Percentiles rank a stretch among this genome's conserved stretches.
Conservation (phyloP, 1,140 invertebrate species). For the Drosophila orena region DNA sequence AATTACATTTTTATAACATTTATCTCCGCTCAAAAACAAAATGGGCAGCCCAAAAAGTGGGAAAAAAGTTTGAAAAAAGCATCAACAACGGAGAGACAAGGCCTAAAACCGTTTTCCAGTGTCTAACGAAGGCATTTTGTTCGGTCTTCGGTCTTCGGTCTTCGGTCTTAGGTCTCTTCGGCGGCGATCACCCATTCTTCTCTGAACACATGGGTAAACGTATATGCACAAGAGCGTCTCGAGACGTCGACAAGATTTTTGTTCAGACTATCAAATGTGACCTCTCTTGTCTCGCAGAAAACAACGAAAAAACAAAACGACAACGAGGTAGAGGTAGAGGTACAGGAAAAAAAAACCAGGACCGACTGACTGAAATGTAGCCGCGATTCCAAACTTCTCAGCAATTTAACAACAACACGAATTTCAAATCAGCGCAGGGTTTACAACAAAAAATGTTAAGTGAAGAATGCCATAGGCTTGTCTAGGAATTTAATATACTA, state of each 20-base stretch:
- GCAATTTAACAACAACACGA: constrained; percentile 75
- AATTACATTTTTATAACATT: constrained; percentile 84
- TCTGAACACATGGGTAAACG: constrained; percentile 37
- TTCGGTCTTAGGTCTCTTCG: no score
- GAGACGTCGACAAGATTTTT: constrained; percentile 73
- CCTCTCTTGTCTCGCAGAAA: constrained; percentile 69
- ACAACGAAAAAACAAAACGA: constrained; percentile 50
- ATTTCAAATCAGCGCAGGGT: constrained; percentile 66
- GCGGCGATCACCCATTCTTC: constrained; percentile 71
- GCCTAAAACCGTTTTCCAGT: constrained; percentile 70
- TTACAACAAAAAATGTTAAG: constrained; percentile 18
- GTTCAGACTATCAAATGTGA: constrained; percentile 79
- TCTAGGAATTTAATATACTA: background rate
- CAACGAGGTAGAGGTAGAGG: constrained; percentile 22
- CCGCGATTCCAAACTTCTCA: constrained; percentile 59
- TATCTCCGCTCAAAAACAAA: constrained; percentile 78
- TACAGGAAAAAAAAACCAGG: constrained; percentile 22
- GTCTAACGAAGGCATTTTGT: constrained; percentile 82
- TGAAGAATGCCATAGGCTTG: background rate
- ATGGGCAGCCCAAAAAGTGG: constrained; percentile 68
- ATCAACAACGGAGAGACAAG: constrained; percentile 43
- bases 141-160: no score
- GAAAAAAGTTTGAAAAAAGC: constrained; percentile 31
- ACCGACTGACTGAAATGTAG: constrained; percentile 52
- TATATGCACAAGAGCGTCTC: constrained; percentile 18